Evolutionary conservation across 2,888 invertebrate genomes (phyloP).

Genomic region (Cantharis flavilabris): DNA sequence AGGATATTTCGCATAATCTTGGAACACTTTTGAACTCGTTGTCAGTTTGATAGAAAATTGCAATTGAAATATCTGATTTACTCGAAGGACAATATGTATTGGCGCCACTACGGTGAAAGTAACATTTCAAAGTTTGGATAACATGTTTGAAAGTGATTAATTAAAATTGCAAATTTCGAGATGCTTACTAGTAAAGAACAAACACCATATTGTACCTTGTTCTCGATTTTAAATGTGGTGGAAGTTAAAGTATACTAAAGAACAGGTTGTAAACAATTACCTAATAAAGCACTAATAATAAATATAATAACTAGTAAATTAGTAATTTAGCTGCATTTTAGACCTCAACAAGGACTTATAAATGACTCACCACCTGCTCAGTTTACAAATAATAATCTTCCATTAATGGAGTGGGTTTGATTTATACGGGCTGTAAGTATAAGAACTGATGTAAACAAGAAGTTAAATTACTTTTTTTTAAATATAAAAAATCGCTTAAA

Average conservation of each 20-base stretch:
- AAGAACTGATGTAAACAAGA: not conserved
- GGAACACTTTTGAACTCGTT: not conserved
- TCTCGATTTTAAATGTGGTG: not conserved
- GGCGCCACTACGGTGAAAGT: not conserved
- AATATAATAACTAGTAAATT: not conserved
- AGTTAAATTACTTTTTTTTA: not conserved
- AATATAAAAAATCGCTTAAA: not conserved
- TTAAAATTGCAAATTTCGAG: not conserved
- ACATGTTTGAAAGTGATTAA: not conserved
- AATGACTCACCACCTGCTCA: not conserved
- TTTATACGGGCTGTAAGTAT: not conserved
- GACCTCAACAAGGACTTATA: not conserved
- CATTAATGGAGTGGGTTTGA: not conserved
- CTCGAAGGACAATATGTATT: not conserved
- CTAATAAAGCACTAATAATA: conserved; percentile 2
- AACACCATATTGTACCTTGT: not conserved
- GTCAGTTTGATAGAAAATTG: not conserved
- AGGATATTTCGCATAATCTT: not conserved
- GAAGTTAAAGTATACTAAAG: not conserved
- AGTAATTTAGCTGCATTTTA: conserved; percentile 1
- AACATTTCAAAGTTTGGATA: not conserved
- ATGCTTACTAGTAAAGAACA: not conserved
- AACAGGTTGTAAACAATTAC: conserved; percentile 5
- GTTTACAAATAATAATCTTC: not conserved
- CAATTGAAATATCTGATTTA: not conserved